Base-by-base conservation (phyloP, 2,113 vertebrate species). In the Pelecanoides urinatrix region DNA sequence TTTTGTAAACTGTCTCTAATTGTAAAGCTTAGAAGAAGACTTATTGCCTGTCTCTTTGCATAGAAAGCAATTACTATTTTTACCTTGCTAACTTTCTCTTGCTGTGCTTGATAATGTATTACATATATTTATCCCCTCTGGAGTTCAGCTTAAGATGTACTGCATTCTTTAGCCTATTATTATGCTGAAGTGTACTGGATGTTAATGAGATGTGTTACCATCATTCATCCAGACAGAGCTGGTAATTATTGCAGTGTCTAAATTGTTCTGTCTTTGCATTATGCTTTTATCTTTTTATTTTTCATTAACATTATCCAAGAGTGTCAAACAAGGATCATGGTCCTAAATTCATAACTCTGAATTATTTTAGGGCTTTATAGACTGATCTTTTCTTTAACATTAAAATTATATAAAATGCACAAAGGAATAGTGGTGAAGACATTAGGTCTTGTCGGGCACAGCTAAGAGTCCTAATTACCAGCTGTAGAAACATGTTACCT, bases 51-150 rank as follows among this genome's bases (percentile, higher is more conserved):
- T 49, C 14, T 79, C 32, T 74, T 58, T 78, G 12, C 22, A 81
- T n/a, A 89, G 65, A 83, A 81, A 83, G 27, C 34, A 88, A 82
- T 83, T 92, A 62, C 66, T 88, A 32, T 85, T 94, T 96, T 95
- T 78, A 78, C 50, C 20, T 85, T 59, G 23, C 7, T 70, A 77
- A 65, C 26, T 81, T 90, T 82, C 56, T 63, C 25, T 93, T 80
- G 44, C 67, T 83, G 11, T 83, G 52, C 34, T 95, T 86, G 55
- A 52, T 81, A 93, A 72, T 34, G 7, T 78, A 83, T 79, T 66
- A 67, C 16, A 71, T 13, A 4, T 56, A 78, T 94, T 79, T 94
- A 90, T 79, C 34, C 47, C 22, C 93, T 92, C 42, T 90, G 62
- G 52, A 92, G 29, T 81, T 65, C 40, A 68, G 34, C 7, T 80